A percentile compares a stretch with the other conserved stretches of the same genome.
Conservation (phyloP, 1,140 invertebrate genomes). For the Colletes gigas region DNA sequence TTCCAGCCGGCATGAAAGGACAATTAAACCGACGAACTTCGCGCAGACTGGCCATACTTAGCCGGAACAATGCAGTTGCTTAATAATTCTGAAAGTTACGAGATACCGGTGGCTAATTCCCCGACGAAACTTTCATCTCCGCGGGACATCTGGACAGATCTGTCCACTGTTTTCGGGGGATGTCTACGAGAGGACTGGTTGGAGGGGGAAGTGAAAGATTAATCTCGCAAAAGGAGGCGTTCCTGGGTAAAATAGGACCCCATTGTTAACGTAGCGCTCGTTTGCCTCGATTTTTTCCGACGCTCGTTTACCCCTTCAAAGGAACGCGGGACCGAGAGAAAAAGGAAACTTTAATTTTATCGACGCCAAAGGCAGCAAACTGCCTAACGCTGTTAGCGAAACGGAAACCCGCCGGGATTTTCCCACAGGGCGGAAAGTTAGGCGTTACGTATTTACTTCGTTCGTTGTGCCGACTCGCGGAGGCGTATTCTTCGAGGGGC, state of each 20-base stretch:
- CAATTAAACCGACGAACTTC: conserved; percentile 42
- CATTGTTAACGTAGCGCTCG: background rate
- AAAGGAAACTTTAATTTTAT: conserved; percentile 22
- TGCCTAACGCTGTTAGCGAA: background rate
- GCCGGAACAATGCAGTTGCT: conserved; percentile 18
- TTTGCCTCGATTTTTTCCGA: background rate
- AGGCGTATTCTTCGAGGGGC: background rate
- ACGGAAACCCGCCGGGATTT: background rate
- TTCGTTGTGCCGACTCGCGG: background rate
- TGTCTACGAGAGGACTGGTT: background rate
- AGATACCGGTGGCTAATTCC: background rate
- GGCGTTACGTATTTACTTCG: conserved; percentile 1
- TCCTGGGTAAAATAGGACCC: background rate
- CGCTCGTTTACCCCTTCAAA: background rate
- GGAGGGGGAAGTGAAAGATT: background rate
- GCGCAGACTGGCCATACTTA: background rate
- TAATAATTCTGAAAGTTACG: conserved; percentile 28
- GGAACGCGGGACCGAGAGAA: background rate
- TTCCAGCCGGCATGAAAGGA: conserved; percentile 11
- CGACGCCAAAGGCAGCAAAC: background rate
- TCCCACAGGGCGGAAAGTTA: conserved; percentile 10
- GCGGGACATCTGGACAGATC: background rate
- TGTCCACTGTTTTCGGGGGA: background rate
- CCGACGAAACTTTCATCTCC: background rate
- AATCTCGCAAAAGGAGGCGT: background rate